Base-by-base conservation (phyloP, 1,140 invertebrate species). In the Euglossa dilemma region DNA sequence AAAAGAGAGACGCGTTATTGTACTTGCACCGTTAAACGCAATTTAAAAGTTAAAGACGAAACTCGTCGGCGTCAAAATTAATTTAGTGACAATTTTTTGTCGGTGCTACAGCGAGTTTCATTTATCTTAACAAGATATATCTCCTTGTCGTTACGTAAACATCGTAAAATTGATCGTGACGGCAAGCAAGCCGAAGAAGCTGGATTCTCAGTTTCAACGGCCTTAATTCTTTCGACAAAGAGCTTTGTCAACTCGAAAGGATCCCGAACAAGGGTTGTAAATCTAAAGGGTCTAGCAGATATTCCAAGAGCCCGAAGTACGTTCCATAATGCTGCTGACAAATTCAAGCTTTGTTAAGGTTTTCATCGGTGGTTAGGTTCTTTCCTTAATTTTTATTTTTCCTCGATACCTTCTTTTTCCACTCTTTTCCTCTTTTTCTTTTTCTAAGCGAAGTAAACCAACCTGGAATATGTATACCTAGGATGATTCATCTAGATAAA, bases 211-310 rank as follows among this genome's bases (percentile, higher is more conserved):
- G 52, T 79, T 64, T 70, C 52, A 79, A 59, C 63, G 52, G 25
- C 43, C 66, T 59, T 79, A 79, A 79, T 79, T 69, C 64, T 56
- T 70, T 70, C 52, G 52, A 57, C 76, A 79, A 79, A 79, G 66
- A 57, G 52, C 52, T 79, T 70, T 70, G 76, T 69, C 76, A 79
- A 47, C 43, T 47, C 52, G 66, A 57, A 63, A 67, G 36, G 36
- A 56, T 77, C 6, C 50, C 50, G 23, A 43, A 66, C 63, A 69
- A 59, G 45, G 25, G 54, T 25, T 79, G 54, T 79, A 79, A 70
- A 79, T 70, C 66, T 59, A 70, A 79, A 70, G 76, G 64, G 54
- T 57, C 7, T 69, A 47, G 28, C 18, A 18, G 76, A n/a, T 25
- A 25, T 78, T 56, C 11, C 36, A 56, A 20, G 36, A 25, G 11